Evolutionary conservation across 2,888 invertebrate species (phyloP), one percentile per base, ranked within the genome.

Genomic region (Dynastes hyllus): DNA sequence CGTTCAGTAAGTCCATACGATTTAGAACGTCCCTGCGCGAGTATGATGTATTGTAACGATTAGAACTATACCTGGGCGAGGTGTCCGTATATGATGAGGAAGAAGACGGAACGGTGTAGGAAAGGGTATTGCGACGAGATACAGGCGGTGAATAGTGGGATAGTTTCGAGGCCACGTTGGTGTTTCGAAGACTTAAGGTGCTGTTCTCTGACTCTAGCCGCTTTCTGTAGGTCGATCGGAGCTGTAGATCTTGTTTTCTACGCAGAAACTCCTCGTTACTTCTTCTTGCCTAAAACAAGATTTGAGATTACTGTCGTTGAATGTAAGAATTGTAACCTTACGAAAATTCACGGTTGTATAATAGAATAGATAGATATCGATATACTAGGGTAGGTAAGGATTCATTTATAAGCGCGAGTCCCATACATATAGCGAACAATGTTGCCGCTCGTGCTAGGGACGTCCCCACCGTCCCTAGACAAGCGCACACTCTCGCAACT

Each of bases 1-100:
- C 78, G 66, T 79, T 9, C 90, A 84, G 90, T 89, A 92, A 90
- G 90, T 91, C 88, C 90, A 85, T 90, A 89, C 87, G 91, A 90
- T 83, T 89, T 86, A 82, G 90, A 90, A 82, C 80, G 88, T 79
- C 91, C 90, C 81, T 91, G 90, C 16, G 90, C 88, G 27, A 87
- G 89, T 81, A 88, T 88, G 79, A 89, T 51, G 78, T 58, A 70
- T 81, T 80, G 79, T 82, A 82, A 66, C 81, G 81, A 50, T 69
- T 69, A 9, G 53, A 53, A 69, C 69, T n/a, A 51, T 82, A 83
- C 75, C 83, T 79, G 63, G 79, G 78, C 11, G 81, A 80, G 73
- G 87, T 84, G 79, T 87, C 88, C 77, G 87, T 85, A 11, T 87
- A 87, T 82, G 87, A 85, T 82, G 87, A 87, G 79, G 86, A 86